phyloP scores from a whole-genome alignment of 2,113 vertebrate species.

The Recurvirostra avosetta region DNA sequence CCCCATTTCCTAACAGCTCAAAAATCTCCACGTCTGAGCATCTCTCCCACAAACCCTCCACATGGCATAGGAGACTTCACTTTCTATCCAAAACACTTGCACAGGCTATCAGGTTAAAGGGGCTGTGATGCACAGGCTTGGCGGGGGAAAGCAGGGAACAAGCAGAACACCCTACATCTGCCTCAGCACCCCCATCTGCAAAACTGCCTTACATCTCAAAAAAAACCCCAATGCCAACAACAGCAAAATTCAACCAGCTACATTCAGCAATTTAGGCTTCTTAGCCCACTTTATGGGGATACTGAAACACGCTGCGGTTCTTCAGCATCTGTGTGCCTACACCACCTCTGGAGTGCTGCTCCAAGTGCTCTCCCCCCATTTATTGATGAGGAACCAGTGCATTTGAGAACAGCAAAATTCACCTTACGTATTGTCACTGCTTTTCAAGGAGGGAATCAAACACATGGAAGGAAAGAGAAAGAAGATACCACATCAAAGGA shows the following conservation, averaged over 20 bases:
- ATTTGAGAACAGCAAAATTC: neutral
- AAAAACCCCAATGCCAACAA: rapidly evolving
- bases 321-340: neutral
- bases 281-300: rapidly evolving
- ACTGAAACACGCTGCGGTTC: rapidly evolving
- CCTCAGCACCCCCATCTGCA: neutral
- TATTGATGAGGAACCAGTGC: rapidly evolving
- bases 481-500: rapidly evolving
- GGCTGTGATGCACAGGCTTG: too few species aligned
- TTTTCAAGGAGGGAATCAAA: neutral
- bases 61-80: rapidly evolving
- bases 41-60: neutral
- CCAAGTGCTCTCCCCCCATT: rapidly evolving
- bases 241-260: neutral
- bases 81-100: rapidly evolving
- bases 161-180: neutral
- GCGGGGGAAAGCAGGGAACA: neutral
- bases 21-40: rapidly evolving
- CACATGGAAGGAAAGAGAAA: neutral
- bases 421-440: rapidly evolving
- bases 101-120: neutral
- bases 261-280: rapidly evolving
- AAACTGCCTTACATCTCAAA: neutral
- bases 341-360: neutral
- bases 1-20: neutral